Base-by-base conservation (phyloP, 2,888 invertebrate genomes). In the Acleris emargana region DNA sequence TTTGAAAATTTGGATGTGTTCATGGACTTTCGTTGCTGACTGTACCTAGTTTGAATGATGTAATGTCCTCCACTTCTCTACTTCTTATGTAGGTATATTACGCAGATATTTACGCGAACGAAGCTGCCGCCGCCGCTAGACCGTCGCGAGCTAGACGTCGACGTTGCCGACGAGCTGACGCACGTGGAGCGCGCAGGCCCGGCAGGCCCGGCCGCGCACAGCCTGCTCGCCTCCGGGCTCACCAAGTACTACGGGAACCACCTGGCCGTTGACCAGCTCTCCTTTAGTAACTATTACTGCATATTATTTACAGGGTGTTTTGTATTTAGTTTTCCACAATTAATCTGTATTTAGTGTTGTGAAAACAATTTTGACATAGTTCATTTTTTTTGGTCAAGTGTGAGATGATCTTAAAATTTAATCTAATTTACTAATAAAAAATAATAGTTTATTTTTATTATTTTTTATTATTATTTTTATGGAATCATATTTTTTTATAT, bases 261-360 rank as follows among this genome's bases (percentile, higher is more conserved):
- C 68, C 83, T 95, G 60, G 98, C 97, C 0, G 98, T 98, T 0
- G 95, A 97, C 81, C 95, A 96, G 73, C 88, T 97, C 5, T 95
- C 94, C 2, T 88, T 94, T 67, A 91, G 93, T 91, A 67, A 86
- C 88, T 28, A 13, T 28, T 58, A 25, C 25, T n/a, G 18, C 38
- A 38, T 38, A 38, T 38, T 38, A 32, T 9, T 32, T 1, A 9
- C 32, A 32, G 2, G 2, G 9, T 9, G 9, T 9, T 28, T 9
- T 28, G 1, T 9, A 9, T 28, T 28, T 28, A 28, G 28, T 32
- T 9, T 9, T 32, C 9, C 9, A 32, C 32, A 32, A 32, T 32
- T 9, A 32, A 32, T 2, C 32, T 32, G 32, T 9, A 32, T 2
- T 5, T 32, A 32, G 2, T 32, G 32, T 32, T 32, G 7, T 28